A percentile compares a stretch with the other conserved stretches of the same genome.
Evolutionary conservation across 2,888 invertebrate genomes (phyloP).

Genomic region (Chirona hameri): DNA sequence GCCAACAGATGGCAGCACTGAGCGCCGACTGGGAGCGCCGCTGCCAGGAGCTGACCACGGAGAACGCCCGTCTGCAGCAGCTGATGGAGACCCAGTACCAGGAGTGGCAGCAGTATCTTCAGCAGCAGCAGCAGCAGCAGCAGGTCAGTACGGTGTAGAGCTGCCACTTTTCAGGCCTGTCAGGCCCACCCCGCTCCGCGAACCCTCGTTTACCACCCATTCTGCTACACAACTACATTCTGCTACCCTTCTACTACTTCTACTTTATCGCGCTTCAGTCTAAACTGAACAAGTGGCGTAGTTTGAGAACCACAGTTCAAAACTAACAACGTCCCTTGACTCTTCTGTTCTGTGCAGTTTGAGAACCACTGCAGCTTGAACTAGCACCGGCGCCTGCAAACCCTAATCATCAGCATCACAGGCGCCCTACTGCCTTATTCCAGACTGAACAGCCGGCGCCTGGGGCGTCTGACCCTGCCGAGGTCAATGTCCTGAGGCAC

Average conservation of each 20-base stretch:
- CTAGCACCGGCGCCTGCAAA: too few relatives aligned
- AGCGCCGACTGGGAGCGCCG: slow-evolving; percentile 1
- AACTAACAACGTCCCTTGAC: too few relatives aligned
- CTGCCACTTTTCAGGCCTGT: background rate
- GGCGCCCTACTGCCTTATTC: background rate
- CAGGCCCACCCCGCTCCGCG: too few relatives aligned
- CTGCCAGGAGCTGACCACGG: background rate
- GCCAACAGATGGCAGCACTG: slow-evolving; percentile 1
- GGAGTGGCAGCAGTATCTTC: background rate
- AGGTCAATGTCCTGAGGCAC: background rate
- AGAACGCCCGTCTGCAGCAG: slow-evolving; percentile 2
- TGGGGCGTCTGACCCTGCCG: background rate
- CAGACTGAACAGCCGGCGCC: background rate
- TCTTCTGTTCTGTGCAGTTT: too few relatives aligned
- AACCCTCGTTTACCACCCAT: too few relatives aligned
- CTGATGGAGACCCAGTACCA: background rate
- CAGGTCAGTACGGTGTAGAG: background rate
- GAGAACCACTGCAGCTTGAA: too few relatives aligned
- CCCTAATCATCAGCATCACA: too few relatives aligned
- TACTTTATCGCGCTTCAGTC: too few relatives aligned
- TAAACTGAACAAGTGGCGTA: too few relatives aligned
- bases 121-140: background rate
- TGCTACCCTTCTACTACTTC: too few relatives aligned
- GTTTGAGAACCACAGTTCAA: too few relatives aligned
- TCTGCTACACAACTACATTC: too few relatives aligned